Percentiles rank a stretch among this genome's conserved stretches.
Evolutionary conservation across 1,140 invertebrate species (phyloP).

Genomic region (Uloborus diversus): DNA sequence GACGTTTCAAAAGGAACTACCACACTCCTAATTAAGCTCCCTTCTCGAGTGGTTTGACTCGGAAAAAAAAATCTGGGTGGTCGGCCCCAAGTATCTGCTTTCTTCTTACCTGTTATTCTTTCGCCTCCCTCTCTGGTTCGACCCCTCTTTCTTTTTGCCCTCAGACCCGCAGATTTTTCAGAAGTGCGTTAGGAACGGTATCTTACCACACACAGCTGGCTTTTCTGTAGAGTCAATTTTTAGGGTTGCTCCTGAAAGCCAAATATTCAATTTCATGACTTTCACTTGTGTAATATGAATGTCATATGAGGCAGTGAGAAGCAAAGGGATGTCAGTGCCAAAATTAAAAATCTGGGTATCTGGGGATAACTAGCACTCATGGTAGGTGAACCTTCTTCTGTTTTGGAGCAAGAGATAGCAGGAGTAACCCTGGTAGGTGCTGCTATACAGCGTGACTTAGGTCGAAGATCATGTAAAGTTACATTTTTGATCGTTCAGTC

Average conservation of each 20-base stretch:
- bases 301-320: too few species aligned
- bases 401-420: too few species aligned
- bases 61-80: background rate
- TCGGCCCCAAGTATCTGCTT: background rate
- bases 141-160: background rate
- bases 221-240: background rate
- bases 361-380: too few species aligned
- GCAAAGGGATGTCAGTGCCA: too few species aligned
- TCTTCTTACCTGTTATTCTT: conserved; percentile 2
- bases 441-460: too few species aligned
- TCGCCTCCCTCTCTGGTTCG: background rate
- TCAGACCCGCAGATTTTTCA: background rate
- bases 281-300: too few species aligned
- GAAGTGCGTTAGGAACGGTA: background rate
- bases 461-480: too few species aligned
- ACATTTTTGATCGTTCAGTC: too few species aligned
- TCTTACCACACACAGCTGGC: background rate
- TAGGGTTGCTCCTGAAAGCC: background rate
- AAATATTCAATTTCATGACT: background rate
- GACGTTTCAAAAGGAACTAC: conserved; percentile 23
- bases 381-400: too few species aligned
- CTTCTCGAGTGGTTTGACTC: background rate
- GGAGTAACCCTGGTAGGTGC: too few species aligned
- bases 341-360: too few species aligned
- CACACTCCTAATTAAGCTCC: conserved; percentile 28